These are phyloP conservation scores for Willowsia nigromaculata DNA, from an alignment of 2,888 invertebrate genomes.

Conservation along the genomic window DNA sequence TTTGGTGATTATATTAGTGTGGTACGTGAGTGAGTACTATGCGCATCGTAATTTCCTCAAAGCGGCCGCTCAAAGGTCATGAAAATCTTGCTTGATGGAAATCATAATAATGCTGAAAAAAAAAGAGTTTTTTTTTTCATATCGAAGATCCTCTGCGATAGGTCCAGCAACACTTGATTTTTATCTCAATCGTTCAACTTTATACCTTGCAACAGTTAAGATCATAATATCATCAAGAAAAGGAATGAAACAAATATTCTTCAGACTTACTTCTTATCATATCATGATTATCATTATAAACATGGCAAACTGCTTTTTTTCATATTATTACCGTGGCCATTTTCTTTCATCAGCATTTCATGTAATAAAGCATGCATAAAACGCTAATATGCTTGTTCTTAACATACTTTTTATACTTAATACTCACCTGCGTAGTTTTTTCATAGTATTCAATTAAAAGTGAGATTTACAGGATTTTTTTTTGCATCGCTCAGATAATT, in stretches of 20 bases:
- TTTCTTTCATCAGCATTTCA: slow-evolving; percentile 33
- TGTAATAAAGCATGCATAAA: slow-evolving; percentile 3
- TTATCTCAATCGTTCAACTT: slow-evolving; percentile 32
- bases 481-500: not conserved
- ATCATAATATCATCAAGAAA: slow-evolving; percentile 19
- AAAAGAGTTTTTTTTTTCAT: slow-evolving; percentile 53
- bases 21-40: slow-evolving; percentile 48
- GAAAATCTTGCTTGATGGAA: slow-evolving; percentile 58
- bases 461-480: not conserved
- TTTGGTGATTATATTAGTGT: slow-evolving; percentile 59
- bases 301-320: slow-evolving; percentile 10
- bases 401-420: not conserved
- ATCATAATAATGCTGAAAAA: slow-evolving; percentile 61
- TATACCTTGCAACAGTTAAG: slow-evolving; percentile 18
- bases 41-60: slow-evolving; percentile 69
- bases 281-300: slow-evolving; percentile 24
- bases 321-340: not conserved
- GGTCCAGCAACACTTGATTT: slow-evolving; percentile 53
- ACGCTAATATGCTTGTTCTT: not conserved
- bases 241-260: not conserved
- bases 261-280: slow-evolving; percentile 21
- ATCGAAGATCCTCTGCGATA: slow-evolving; percentile 44
- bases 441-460: not conserved
- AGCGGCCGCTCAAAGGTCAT: slow-evolving; percentile 71
- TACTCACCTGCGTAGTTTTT: not conserved